Conservation (phyloP, 2,888 invertebrate genomes). For the Ecliptopera silaceata region DNA sequence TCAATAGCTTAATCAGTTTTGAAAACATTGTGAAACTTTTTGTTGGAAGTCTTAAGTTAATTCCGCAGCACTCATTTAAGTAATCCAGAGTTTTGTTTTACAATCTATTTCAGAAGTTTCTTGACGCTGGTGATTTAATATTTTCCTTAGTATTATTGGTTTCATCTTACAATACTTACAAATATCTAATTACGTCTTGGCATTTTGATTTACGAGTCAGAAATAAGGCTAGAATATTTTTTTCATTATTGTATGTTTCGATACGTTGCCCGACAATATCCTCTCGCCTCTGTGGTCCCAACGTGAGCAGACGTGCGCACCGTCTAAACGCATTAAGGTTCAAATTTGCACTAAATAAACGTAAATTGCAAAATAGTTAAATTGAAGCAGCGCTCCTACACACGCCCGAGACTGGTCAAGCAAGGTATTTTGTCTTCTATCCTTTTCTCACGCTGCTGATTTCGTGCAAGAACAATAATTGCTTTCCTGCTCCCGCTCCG, state of each 20-base stretch:
- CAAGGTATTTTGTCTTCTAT: not conserved
- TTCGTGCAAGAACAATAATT: not conserved
- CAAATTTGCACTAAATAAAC: not conserved
- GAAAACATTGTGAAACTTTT: slow-evolving; percentile 11
- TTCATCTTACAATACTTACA: not conserved
- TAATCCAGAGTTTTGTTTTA: slow-evolving; percentile 1
- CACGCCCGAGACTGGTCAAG: not conserved
- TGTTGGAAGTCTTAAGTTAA: slow-evolving; percentile 7
- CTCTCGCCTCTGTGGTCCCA: not conserved
- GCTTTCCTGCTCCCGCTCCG: not conserved
- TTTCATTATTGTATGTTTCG: too few relatives aligned
- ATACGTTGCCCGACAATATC: too few relatives aligned
- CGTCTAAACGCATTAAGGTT: not conserved
- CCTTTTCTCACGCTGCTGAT: not conserved
- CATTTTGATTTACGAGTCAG: too few relatives aligned
- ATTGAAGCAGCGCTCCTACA: not conserved
- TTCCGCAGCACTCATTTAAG: slow-evolving; percentile 6
- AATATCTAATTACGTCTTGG: too few relatives aligned
- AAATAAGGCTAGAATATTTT: too few relatives aligned
- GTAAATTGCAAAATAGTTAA: too few relatives aligned
- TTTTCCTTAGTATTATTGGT: not conserved
- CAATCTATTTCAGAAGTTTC: not conserved
- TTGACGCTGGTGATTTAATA: slow-evolving; percentile 1
- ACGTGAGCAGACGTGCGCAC: not conserved
- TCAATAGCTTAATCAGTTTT: slow-evolving; percentile 7